Conservation (phyloP, 2,888 invertebrate genomes). For the Philereme transversata region DNA sequence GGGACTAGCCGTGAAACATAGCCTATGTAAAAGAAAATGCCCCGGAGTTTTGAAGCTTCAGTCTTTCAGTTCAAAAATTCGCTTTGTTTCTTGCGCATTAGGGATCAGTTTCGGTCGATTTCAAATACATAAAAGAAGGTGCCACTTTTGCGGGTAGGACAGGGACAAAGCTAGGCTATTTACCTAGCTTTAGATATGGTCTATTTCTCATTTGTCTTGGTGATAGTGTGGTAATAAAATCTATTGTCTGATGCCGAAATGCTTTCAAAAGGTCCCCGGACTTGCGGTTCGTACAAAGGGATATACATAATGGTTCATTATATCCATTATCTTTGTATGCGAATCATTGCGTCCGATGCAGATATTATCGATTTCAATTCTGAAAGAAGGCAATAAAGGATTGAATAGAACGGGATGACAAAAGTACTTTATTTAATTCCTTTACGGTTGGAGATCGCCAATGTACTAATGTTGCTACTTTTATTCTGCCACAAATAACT, state of each 20-base stretch:
- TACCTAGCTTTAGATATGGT: conserved; percentile 75
- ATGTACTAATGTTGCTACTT: too few relatives aligned
- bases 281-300: conserved; percentile 39
- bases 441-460: neutral
- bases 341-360: conserved; percentile 40
- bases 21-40: conserved; percentile 74
- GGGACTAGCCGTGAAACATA: conserved; percentile 45
- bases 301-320: conserved; percentile 35
- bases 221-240: conserved; percentile 71
- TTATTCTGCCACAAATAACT: too few relatives aligned
- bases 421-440: neutral
- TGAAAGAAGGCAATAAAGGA: conserved; percentile 27
- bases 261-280: conserved; percentile 33
- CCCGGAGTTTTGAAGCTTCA: conserved; percentile 68
- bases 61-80: conserved; percentile 63
- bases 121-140: conserved; percentile 69
- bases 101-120: conserved; percentile 51
- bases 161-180: conserved; percentile 65
- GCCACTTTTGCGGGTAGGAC: conserved; percentile 67
- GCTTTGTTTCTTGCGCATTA: conserved; percentile 54
- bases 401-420: neutral
- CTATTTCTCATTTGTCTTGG: conserved; percentile 80
- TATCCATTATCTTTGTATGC: conserved; percentile 33
- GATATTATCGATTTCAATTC: conserved; percentile 43
- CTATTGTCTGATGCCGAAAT: conserved; percentile 57